Evolutionary conservation across 2,113 vertebrate genomes (phyloP), one percentile per base, ranked within the genome.

Genomic region (Rostratula benghalensis): DNA sequence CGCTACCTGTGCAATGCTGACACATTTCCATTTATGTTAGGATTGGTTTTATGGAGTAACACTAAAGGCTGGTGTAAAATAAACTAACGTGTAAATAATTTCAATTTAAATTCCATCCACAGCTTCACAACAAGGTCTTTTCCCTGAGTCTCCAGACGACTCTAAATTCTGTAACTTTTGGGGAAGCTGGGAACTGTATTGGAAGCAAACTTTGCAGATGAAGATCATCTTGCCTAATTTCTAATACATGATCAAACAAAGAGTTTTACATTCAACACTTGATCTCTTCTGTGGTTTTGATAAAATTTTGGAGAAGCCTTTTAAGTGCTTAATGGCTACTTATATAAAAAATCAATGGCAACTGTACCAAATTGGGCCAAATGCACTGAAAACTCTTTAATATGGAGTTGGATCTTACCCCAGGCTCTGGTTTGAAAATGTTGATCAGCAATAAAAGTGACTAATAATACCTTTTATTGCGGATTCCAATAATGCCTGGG

Each of bases 391-490:
- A 83, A 11, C 0, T 3, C 7, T 16, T 56, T 43, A 70, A 39
- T 48, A 81, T 75, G 15, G 43, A 46, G 93, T 84, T 71, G n/a
- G 60, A 41, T 68, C 43, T 64, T 90, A 46, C 25, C 81, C 37
- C 54, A 71, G n/a, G 22, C 33, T 90, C 51, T 73, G 25, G 4
- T 60, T 93, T 92, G 57, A 92, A 90, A 91, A 78, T 82, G 57
- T 46, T 92, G 73, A 81, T 84, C 65, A 53, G 73, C 93, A 79
- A 82, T 90, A 65, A 71, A 92, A 92, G 33, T 83, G 50, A 83
- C 16, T 80, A 88, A 70, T 81, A 83, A 78, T 68, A 48, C 14
- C 6, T 92, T 65, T 86, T 80, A 69, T 82, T 53, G 11, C 59
- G 53, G 31, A 61, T 96, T 83, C 68, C n/a, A 83, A 12, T 93